Percentiles rank a stretch among this genome's conserved stretches.
These are phyloP conservation scores for Tragelaphus strepsiceros DNA, from an alignment of 2,113 vertebrate genomes.

Conservation along the genomic window DNA sequence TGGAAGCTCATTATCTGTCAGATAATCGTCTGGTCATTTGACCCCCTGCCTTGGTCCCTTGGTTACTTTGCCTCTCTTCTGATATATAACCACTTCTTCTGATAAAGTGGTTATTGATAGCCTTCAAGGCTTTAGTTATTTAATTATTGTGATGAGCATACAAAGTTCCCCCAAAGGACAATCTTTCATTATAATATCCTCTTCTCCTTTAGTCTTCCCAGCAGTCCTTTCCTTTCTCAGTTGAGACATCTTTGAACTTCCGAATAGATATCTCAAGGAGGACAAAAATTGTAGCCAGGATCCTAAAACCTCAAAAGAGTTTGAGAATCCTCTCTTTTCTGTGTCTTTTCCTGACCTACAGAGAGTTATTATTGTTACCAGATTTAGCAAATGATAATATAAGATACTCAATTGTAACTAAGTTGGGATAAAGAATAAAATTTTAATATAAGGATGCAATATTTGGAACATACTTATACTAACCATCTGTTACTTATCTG, in stretches of 20 bases:
- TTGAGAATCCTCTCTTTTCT: neutral
- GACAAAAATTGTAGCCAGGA: neutral
- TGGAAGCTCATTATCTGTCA: neutral
- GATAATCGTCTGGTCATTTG: constrained; percentile 17
- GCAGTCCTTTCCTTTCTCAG: neutral
- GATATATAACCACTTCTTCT: constrained; percentile 35
- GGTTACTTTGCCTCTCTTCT: constrained; percentile 47
- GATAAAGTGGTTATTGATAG: constrained; percentile 71
- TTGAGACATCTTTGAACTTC: neutral
- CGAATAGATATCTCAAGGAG: neutral
- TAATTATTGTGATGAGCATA: constrained; percentile 47
- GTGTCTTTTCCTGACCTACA: neutral
- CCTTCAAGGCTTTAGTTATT: constrained; percentile 51
- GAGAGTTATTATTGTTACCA: neutral
- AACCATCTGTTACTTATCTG: neutral
- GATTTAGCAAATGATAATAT: neutral
- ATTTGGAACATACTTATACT: neutral
- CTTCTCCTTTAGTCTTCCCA: neutral
- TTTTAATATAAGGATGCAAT: neutral
- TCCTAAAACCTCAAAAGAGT: neutral
- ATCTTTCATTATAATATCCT: neutral
- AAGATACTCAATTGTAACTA: neutral
- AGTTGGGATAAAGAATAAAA: neutral
- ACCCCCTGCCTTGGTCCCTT: neutral
- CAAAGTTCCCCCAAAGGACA: constrained; percentile 24